Evolutionary conservation across 2,888 invertebrate genomes (phyloP).

Genomic region (Coenonympha glycerion): DNA sequence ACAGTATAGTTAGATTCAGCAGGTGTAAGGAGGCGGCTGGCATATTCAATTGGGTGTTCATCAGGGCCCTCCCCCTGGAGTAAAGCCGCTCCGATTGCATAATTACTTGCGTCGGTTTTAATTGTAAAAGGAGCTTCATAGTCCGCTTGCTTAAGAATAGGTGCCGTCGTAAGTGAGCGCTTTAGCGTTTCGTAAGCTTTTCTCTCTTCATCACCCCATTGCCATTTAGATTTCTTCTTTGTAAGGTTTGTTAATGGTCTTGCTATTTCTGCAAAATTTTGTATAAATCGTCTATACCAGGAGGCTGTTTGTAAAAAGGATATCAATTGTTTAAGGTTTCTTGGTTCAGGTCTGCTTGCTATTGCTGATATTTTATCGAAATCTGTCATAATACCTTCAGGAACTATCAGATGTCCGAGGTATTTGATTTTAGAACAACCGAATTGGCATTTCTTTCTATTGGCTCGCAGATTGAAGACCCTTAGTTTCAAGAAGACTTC

Average conservation of each 20-base stretch:
- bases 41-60: neutral
- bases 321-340: slow-evolving; percentile 26
- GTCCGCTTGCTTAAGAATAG: neutral
- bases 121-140: neutral
- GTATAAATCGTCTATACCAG: slow-evolving; percentile 25
- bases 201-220: neutral
- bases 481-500: slow-evolving; percentile 17
- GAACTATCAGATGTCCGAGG: slow-evolving; percentile 26
- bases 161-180: neutral
- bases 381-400: neutral
- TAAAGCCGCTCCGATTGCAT: neutral
- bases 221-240: slow-evolving; percentile 12
- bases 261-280: slow-evolving; percentile 17
- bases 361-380: neutral
- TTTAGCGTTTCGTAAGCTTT: neutral
- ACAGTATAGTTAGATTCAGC: neutral
- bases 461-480: slow-evolving; percentile 26
- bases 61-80: neutral
- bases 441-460: slow-evolving; percentile 29
- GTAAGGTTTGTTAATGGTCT: slow-evolving; percentile 14
- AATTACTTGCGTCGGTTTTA: neutral
- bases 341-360: neutral
- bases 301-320: slow-evolving; percentile 23
- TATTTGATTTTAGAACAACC: slow-evolving; percentile 28
- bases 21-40: neutral